Evolutionary conservation across 2,113 vertebrate species (phyloP), one percentile per base, ranked within the genome.

Genomic region (Cololabis saira): DNA sequence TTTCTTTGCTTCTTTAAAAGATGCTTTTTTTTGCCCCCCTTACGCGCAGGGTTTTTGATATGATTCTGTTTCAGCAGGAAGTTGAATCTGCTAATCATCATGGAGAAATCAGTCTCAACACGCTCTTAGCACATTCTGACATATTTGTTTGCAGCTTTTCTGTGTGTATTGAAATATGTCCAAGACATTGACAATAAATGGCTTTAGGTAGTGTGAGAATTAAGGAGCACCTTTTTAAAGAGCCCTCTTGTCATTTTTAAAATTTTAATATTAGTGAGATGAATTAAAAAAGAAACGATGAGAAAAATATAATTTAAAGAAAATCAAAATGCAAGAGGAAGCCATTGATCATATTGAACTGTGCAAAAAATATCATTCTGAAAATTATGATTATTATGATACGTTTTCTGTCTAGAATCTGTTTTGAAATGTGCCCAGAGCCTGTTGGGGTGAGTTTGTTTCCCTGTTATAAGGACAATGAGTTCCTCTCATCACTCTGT

Each of bases 371-470:
- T n/a, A 51, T 30, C 18, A 55, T 74, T 24, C 16, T 54, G 47
- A 84, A 76, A 68, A 27, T 27, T 27, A 27, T 27, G 24, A 27
- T 27, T 27, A 40, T 42, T n/a, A 19, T 8, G 3, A 51, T 12
- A 6, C 16, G 8, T 48, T 63, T 62, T 64, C 4, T 18, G 51
- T 60, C 42, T 42, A 42, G 74, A 60, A 51, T 30, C 13, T 21
- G 58, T 74, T 24, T 17, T 54, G 47, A 84, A 76, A 68, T 21
- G 42, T 73, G 67, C 60, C 68, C 27, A 57, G 71, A 82, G 76
- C 63, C 67, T 80, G 65, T 80, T 69, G 24, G 54, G 65, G 56
- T 65, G 63, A 56, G 33, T 19, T 59, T 65, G 19, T 49, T 50
- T 37, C 13, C 24, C 60, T 49, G 22, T 4, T 43, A 18, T 2